phyloP scores from a whole-genome alignment of 2,797 vertebrate species.

The Ceryle rudis region DNA sequence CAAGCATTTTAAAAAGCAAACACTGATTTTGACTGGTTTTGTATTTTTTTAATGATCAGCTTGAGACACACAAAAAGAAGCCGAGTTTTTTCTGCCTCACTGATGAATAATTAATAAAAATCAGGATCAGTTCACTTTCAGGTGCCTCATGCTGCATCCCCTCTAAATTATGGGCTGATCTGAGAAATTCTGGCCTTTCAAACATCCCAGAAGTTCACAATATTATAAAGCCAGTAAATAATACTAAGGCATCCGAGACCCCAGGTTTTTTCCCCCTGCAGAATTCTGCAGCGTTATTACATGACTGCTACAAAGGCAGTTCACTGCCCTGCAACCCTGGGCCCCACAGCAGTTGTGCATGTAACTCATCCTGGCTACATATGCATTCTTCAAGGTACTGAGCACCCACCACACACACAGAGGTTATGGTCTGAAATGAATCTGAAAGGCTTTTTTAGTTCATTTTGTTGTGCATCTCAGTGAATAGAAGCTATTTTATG shows the following conservation, averaged over 20 bases:
- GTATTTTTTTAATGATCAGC: neutral
- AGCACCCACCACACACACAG: slow-evolving; percentile 13
- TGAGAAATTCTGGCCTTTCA: neutral
- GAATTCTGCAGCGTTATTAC: neutral
- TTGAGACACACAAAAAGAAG: neutral
- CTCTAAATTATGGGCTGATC: neutral
- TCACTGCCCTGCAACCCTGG: neutral
- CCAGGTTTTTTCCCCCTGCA: neutral
- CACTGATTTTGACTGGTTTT: neutral
- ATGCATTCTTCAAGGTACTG: slow-evolving; percentile 52
- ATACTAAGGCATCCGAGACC: neutral
- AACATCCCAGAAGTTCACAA: neutral
- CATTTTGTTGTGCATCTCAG: slow-evolving; percentile 7
- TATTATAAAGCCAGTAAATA: neutral
- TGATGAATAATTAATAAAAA: neutral
- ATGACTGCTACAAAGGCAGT: slow-evolving; percentile 34
- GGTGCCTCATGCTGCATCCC: neutral
- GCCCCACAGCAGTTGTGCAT: slow-evolving; percentile 73
- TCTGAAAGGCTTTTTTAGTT: neutral
- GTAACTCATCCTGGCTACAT: slow-evolving; percentile 53
- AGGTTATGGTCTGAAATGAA: slow-evolving; percentile 1
- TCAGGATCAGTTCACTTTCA: neutral
- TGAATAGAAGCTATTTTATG: neutral
- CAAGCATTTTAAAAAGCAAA: neutral
- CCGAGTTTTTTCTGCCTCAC: neutral